Conservation (phyloP, 2,888 invertebrate species). For the Gasteruption jaculator region DNA sequence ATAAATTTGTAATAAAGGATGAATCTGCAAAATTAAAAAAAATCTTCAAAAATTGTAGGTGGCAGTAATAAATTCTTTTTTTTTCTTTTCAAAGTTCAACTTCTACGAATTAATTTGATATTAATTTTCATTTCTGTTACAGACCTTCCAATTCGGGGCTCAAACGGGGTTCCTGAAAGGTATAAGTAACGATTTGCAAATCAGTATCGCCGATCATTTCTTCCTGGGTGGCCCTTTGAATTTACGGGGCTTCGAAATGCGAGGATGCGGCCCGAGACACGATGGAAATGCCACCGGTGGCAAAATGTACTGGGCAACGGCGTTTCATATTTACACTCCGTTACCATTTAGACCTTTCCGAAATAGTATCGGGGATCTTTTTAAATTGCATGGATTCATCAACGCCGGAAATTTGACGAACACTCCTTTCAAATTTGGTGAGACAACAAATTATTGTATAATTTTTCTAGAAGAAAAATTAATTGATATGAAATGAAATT, state of each 20-base stretch:
- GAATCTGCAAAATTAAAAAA: neutral
- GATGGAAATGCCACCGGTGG: conserved; percentile 75
- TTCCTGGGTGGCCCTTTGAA: conserved; percentile 88
- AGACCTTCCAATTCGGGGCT: conserved; percentile 71
- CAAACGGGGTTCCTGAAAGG: conserved; percentile 66
- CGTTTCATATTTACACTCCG: conserved; percentile 83
- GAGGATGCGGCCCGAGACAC: conserved; percentile 81
- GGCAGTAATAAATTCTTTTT: conserved; percentile 40
- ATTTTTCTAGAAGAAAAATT: conserved; percentile 19
- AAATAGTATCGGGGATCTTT: conserved; percentile 76
- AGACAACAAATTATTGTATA: conserved; percentile 26
- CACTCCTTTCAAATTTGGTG: conserved; percentile 53
- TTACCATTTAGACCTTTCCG: conserved; percentile 80
- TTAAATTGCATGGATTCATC: conserved; percentile 84
- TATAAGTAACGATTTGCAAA: conserved; percentile 58
- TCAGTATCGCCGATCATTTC: conserved; percentile 69
- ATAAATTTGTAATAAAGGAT: conserved; percentile 13
- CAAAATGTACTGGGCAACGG: conserved; percentile 80
- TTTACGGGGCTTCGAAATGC: conserved; percentile 80
- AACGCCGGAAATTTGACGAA: conserved; percentile 80
- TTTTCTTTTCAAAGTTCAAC: too few species aligned
- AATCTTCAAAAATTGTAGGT: conserved; percentile 14
- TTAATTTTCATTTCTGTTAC: conserved; percentile 26
- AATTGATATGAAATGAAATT: conserved; percentile 4
- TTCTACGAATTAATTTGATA: conserved; percentile 9